Evolutionary conservation across 2,888 invertebrate genomes (phyloP).

Genomic region (Therioaphis trifolii): DNA sequence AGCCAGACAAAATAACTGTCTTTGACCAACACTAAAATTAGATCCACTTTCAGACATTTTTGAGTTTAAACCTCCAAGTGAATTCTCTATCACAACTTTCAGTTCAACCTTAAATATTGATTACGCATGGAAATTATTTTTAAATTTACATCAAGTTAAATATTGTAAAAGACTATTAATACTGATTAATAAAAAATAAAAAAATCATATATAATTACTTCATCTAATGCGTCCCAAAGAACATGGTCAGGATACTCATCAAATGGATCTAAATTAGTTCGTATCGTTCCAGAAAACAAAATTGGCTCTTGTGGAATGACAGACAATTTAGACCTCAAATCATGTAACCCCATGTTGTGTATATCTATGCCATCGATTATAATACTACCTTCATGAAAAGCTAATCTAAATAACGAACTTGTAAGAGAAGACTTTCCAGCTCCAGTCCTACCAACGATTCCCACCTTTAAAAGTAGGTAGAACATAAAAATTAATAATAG

Average conservation of each 20-base stretch:
- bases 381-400: conserved; percentile 81
- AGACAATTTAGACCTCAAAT: conserved; percentile 81
- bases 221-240: conserved; percentile 86
- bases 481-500: neutral
- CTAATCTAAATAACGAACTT: conserved; percentile 83
- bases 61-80: conserved; percentile 75
- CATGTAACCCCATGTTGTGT: conserved; percentile 77
- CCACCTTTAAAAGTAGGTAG: conserved; percentile 79
- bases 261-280: conserved; percentile 91
- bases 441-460: conserved; percentile 86
- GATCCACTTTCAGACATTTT: conserved; percentile 82
- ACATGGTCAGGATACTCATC: conserved; percentile 81
- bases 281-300: conserved; percentile 85
- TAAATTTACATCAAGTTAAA: too few species aligned
- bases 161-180: too few species aligned
- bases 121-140: neutral
- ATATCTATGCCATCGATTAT: conserved; percentile 84
- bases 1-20: conserved; percentile 89
- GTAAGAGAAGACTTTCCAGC: conserved; percentile 85
- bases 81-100: conserved; percentile 75
- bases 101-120: conserved; percentile 75
- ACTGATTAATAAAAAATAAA: too few species aligned
- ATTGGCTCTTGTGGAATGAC: conserved; percentile 89
- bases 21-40: conserved; percentile 90
- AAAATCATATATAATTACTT: conserved; percentile 72